A percentile compares a stretch with the other conserved stretches of the same genome.
phyloP scores from a whole-genome alignment of 2,797 vertebrate species.

The Chelon labrosus region DNA sequence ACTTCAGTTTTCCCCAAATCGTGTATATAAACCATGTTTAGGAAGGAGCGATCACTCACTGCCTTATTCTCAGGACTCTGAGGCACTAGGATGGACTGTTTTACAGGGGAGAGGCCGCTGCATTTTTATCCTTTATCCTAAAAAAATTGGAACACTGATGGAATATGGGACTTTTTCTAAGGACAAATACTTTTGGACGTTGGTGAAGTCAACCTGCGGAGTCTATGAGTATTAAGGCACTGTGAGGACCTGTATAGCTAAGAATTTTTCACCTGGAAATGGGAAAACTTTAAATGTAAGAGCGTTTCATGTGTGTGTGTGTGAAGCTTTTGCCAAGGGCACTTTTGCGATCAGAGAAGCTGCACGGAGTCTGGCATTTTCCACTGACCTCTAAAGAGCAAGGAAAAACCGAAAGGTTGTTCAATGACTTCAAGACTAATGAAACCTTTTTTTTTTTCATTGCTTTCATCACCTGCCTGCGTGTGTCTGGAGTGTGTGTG shows the following conservation, averaged over 20 bases:
- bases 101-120: slow-evolving; percentile 35
- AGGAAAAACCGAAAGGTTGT: slow-evolving; percentile 45
- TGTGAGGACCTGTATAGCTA: neutral
- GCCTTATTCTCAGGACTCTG: slow-evolving; percentile 50
- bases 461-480: slow-evolving; percentile 72
- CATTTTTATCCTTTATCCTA: slow-evolving; percentile 10
- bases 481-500: slow-evolving; percentile 82
- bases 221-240: slow-evolving; percentile 6
- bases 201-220: neutral
- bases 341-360: neutral
- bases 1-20: slow-evolving; percentile 83
- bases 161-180: slow-evolving; percentile 18
- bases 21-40: slow-evolving; percentile 83
- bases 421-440: slow-evolving; percentile 51
- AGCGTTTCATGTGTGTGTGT: neutral
- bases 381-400: slow-evolving; percentile 61
- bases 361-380: slow-evolving; percentile 19
- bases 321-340: neutral
- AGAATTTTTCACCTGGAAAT: neutral
- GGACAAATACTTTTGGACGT: slow-evolving; percentile 16
- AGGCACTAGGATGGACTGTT: slow-evolving; percentile 27
- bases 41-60: slow-evolving; percentile 57
- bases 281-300: neutral
- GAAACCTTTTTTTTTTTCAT: slow-evolving; percentile 35
- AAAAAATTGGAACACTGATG: slow-evolving; percentile 29